Base-by-base conservation (phyloP, 1,140 invertebrate species). In the Pygmarrhopalites habei region DNA sequence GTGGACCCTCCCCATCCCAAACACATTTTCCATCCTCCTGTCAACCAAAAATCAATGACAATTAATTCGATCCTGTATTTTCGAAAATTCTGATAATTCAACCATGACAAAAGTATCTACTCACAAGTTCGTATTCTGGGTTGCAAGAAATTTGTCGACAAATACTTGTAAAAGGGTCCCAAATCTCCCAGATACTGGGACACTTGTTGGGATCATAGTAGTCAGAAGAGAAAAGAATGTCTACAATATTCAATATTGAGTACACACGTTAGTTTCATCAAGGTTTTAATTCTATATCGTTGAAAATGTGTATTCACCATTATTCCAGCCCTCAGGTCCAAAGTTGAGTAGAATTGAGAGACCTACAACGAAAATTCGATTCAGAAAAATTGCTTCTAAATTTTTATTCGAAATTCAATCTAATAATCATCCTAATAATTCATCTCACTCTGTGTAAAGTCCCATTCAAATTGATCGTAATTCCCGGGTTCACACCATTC, bases 321-420 rank as follows among this genome's bases (percentile, higher is more conserved):
- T 55, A 55, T 55, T 28, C 51, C 51, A 55, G 7, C 51, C 51
- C 7, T 55, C 51, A 7, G 51, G 51, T 7, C 51, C 51, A 19
- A 55, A 55, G 51, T 55, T 55, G 5, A 55, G 14, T 7, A 55
- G 29, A 15, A 55, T 55, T 17, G 51, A 55, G 47, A 19, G 21
- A 12, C 23, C 7, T 21, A 49, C 47, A 7, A 49, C 23, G 47
- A 23, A 15, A 19, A 19, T 21, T 49, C 47, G 14, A 12, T 7
- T 23, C 14, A n/a, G 47, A 23, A 7, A 49, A 7, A 49, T n/a
- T 41, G 12, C n/a, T n/a, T 12, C 39, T 12, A 41, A 12, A n/a
- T 41, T 12, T 41, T 12, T 41, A 41, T 41, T 41, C 39, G 12
- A 41, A 12, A 12, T 41, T 41, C n/a, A n/a, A 41, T 12, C 39